These are phyloP conservation scores for Eulemur macaco DNA, from an alignment of 2,113 vertebrate species.

Conservation along the genomic window DNA sequence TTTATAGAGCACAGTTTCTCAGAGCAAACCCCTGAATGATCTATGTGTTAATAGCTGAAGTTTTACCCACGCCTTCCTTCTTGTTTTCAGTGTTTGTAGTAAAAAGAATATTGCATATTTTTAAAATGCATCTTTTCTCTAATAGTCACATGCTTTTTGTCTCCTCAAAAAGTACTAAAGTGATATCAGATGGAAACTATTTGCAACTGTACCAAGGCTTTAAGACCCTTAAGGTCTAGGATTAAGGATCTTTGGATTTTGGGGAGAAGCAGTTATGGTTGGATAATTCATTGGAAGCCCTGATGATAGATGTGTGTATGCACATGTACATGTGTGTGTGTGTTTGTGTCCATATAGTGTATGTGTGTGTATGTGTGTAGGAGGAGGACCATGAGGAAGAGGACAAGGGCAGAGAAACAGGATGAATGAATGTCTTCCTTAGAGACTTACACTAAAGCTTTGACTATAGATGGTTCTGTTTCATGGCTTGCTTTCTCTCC, in stretches of 20 bases:
- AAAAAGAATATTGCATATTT: not conserved
- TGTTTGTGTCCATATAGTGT: not conserved
- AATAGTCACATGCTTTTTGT: not conserved
- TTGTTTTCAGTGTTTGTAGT: conserved; percentile 10
- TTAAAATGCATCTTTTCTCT: not conserved
- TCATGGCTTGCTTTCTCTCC: not conserved
- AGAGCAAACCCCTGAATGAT: not conserved
- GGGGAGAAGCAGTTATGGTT: not conserved
- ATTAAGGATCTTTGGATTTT: not conserved
- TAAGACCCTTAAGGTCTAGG: not conserved
- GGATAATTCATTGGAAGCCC: not conserved
- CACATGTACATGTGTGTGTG: not conserved
- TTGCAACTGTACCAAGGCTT: not conserved
- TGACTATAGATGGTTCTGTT: not conserved
- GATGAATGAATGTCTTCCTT: not conserved
- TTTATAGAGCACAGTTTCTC: not conserved
- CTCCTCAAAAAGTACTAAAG: not conserved
- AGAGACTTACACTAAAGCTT: not conserved
- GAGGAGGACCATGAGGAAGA: not conserved
- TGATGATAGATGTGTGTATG: not conserved
- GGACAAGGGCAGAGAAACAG: not conserved
- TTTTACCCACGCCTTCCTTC: not conserved
- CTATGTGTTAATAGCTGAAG: not conserved
- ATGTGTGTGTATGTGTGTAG: not conserved
- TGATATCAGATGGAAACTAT: not conserved